Conservation (phyloP, 92 coral and sea anemone genomes). For the Ricordea florida region DNA sequence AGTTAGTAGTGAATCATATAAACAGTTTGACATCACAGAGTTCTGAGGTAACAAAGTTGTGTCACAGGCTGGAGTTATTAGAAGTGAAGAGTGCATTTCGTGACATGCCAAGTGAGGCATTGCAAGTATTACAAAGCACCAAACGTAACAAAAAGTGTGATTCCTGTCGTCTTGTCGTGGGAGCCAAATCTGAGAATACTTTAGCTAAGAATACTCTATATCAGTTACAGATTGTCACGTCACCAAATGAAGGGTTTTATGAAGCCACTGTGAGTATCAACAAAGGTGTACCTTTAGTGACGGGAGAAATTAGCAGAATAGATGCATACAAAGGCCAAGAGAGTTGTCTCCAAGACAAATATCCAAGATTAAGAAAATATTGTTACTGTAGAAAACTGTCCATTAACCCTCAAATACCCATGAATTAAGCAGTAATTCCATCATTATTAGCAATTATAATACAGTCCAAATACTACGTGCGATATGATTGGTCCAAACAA, state of each 20-base stretch:
- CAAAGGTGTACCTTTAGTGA: neutral
- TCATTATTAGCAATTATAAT: too few relatives aligned
- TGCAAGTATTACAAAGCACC: conserved; percentile 63
- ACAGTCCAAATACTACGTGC: too few relatives aligned
- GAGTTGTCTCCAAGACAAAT: neutral
- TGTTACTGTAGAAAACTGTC: too few relatives aligned
- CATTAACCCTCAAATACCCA: too few relatives aligned
- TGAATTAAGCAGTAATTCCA: too few relatives aligned
- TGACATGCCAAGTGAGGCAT: conserved; percentile 77
- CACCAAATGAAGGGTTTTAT: conserved; percentile 72
- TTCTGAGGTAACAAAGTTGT: conserved; percentile 2
- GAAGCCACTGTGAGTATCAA: conserved; percentile 66
- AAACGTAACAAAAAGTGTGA: conserved; percentile 52
- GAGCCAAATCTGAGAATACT: conserved; percentile 56
- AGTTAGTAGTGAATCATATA: conserved; percentile 55
- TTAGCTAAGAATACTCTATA: conserved; percentile 62
- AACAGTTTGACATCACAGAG: conserved; percentile 50
- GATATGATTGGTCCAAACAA: too few relatives aligned
- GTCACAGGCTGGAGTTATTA: conserved; percentile 56
- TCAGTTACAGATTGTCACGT: conserved; percentile 79
- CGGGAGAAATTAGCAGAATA: conserved; percentile 13
- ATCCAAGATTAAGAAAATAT: conserved; percentile 6
- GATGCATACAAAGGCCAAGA: conserved; percentile 14
- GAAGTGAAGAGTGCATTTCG: conserved; percentile 60
- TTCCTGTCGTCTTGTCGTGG: conserved; percentile 55